Evolutionary conservation across 2,797 vertebrate species (phyloP).

Genomic region (Poecilia wingei): DNA sequence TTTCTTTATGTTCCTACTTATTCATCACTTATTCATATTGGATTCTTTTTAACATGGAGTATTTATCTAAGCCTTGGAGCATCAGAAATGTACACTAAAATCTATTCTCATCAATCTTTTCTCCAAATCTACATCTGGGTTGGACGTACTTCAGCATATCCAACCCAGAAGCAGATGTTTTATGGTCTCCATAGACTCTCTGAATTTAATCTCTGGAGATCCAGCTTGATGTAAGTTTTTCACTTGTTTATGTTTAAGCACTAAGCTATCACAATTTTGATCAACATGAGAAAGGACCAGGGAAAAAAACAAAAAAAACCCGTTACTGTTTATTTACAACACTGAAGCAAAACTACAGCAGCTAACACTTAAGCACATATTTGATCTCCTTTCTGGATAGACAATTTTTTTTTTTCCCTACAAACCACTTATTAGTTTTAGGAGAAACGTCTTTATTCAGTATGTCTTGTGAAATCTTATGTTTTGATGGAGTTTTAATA

Average conservation of each 20-base stretch:
- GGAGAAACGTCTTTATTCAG: neutral
- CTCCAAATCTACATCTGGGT: no score
- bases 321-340: no score
- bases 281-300: neutral
- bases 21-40: neutral
- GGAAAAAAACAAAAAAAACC: neutral
- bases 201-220: neutral
- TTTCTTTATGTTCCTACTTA: neutral
- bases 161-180: neutral
- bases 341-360: neutral
- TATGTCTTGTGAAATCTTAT: neutral
- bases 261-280: neutral
- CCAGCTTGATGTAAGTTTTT: no score
- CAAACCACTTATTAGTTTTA: neutral
- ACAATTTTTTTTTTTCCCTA: neutral
- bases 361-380: neutral
- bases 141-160: no score
- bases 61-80: neutral
- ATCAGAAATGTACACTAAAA: neutral
- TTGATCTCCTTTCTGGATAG: neutral
- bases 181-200: no score
- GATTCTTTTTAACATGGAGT: neutral
- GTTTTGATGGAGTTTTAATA: neutral
- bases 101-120: neutral
- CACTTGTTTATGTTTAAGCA: neutral